Conservation (phyloP, 1,140 invertebrate genomes). For the Diachasmimorpha longicaudata region DNA sequence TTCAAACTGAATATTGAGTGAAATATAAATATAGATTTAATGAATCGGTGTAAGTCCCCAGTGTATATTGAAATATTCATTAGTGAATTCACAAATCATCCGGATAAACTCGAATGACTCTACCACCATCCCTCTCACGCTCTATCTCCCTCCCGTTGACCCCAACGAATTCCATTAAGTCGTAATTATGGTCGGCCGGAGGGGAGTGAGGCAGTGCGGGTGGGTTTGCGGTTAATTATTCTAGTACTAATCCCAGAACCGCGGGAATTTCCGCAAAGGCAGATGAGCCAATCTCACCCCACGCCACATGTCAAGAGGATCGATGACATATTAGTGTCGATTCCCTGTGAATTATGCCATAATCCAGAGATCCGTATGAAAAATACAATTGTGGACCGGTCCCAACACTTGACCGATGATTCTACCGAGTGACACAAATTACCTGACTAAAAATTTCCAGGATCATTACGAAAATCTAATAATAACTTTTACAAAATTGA, state of each 20-base stretch:
- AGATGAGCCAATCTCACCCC: not conserved
- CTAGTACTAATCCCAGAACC: not conserved
- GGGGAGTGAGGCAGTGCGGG: not conserved
- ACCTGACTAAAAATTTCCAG: too few relatives aligned
- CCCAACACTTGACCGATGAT: too few relatives aligned
- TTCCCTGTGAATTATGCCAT: not conserved
- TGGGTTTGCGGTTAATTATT: conserved; percentile 9
- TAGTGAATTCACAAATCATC: conserved; percentile 13
- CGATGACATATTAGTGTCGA: not conserved
- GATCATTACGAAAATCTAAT: too few relatives aligned
- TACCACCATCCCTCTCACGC: not conserved
- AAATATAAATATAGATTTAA: conserved; percentile 3
- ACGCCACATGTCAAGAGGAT: not conserved
- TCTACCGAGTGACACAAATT: too few relatives aligned
- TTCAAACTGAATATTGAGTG: not conserved
- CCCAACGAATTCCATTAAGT: conserved; percentile 2
- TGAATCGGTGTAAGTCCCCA: not conserved
- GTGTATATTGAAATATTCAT: conserved; percentile 13
- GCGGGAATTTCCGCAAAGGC: not conserved
- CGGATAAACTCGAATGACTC: conserved; percentile 1
- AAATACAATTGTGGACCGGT: too few relatives aligned
- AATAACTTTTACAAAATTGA: too few relatives aligned
- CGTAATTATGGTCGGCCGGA: not conserved
- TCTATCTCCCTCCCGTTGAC: not conserved
- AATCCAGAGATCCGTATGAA: too few relatives aligned